A percentile compares a stretch with the other conserved stretches of the same genome.
These are phyloP conservation scores for Petrophora chlorosata DNA, from an alignment of 2,888 invertebrate species.

Conservation along the genomic window DNA sequence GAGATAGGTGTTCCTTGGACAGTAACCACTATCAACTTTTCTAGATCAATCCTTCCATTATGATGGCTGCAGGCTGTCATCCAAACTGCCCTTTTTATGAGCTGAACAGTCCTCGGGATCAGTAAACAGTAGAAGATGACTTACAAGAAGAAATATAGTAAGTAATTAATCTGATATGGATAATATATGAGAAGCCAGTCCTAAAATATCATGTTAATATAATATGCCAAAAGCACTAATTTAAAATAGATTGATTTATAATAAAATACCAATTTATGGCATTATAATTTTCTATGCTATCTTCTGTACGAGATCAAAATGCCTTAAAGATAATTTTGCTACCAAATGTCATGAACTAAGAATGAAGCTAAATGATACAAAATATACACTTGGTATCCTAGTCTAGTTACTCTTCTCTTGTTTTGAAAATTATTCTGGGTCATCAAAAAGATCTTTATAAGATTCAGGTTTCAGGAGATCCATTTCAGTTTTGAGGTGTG, in stretches of 20 bases:
- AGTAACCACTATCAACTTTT: too few relatives aligned
- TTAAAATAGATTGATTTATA: neutral
- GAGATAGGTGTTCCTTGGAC: too few relatives aligned
- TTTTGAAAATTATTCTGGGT: too few relatives aligned
- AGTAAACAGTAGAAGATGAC: too few relatives aligned
- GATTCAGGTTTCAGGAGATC: slow-evolving; percentile 28
- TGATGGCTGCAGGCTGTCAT: too few relatives aligned
- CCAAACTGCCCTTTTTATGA: too few relatives aligned
- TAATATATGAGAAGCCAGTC: neutral
- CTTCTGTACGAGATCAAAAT: slow-evolving; percentile 24
- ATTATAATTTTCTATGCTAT: slow-evolving; percentile 4
- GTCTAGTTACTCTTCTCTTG: too few relatives aligned
- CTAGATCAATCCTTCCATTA: too few relatives aligned
- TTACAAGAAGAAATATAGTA: neutral
- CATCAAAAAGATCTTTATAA: slow-evolving; percentile 13
- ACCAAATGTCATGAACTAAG: neutral
- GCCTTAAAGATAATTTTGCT: slow-evolving; percentile 14
- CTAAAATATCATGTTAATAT: neutral
- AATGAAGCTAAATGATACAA: neutral
- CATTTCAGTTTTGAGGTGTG: neutral
- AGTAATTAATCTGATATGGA: neutral
- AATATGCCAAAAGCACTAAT: neutral
- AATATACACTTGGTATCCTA: too few relatives aligned
- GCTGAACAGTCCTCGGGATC: too few relatives aligned
- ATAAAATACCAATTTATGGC: neutral